A percentile compares a stretch with the other conserved stretches of the same genome.
These are phyloP conservation scores for Caloenas nicobarica DNA, from an alignment of 2,113 vertebrate species.

Conservation along the genomic window DNA sequence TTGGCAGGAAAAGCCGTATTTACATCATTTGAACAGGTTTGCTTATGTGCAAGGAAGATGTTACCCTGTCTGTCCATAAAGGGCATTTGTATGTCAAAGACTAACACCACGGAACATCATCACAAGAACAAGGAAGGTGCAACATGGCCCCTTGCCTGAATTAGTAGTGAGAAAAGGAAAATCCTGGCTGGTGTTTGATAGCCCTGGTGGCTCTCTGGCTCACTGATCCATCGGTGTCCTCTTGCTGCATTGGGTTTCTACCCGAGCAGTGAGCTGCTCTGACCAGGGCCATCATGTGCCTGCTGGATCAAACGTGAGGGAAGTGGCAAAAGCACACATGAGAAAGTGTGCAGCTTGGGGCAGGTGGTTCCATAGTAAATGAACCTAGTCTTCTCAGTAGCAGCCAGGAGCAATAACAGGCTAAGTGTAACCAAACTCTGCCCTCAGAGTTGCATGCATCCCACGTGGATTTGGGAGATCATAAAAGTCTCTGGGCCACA, in stretches of 20 bases:
- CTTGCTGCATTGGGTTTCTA: background rate
- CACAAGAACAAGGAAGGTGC: background rate
- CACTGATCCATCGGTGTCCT: background rate
- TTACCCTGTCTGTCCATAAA: background rate
- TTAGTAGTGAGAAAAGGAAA: background rate
- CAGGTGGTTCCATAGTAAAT: background rate
- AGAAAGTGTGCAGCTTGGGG: background rate
- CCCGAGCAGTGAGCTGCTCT: background rate
- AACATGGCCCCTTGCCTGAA: background rate
- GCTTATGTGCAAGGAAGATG: background rate
- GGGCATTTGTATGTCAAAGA: background rate
- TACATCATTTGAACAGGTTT: background rate
- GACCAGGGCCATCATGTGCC: background rate
- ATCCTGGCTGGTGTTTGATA: fast-evolving
- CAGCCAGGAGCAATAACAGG: background rate
- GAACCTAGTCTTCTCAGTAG: background rate
- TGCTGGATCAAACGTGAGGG: background rate
- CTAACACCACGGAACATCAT: background rate
- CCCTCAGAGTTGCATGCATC: background rate
- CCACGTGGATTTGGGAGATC: fast-evolving
- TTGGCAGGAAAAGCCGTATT: background rate
- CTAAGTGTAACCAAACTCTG: background rate
- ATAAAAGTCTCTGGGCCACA: background rate
- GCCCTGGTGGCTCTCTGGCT: background rate
- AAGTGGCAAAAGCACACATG: background rate